These are phyloP conservation scores for Gastrophysa polygoni DNA, from an alignment of 2,888 invertebrate genomes.

Conservation along the genomic window DNA sequence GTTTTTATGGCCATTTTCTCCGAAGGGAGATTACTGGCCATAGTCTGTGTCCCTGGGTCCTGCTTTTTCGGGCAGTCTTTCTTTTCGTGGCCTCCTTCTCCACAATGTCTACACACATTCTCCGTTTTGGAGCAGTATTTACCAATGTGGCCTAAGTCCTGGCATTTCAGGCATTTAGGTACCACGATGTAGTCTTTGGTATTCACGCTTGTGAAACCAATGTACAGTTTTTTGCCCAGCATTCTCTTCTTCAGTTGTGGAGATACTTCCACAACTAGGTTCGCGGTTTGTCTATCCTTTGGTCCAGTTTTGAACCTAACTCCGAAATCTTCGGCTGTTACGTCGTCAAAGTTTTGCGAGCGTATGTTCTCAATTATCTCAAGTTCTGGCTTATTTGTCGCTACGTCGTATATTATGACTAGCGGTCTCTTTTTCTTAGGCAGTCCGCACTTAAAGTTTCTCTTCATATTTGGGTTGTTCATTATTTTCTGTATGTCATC, in stretches of 20 bases:
- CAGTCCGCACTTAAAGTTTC: no score
- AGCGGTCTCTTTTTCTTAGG: no score
- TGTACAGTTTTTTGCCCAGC: background rate
- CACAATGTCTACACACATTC: no score
- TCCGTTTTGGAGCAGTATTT: no score
- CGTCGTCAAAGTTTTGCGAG: constrained; percentile 9
- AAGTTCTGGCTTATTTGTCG: constrained; percentile 1
- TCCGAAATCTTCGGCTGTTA: background rate
- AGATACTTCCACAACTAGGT: constrained; percentile 17
- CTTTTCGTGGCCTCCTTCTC: background rate
- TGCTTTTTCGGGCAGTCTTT: constrained; percentile 5
- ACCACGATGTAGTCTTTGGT: constrained; percentile 15
- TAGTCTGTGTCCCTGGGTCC: background rate
- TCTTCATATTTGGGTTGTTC: background rate
- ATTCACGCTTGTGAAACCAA: no score
- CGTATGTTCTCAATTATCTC: constrained; percentile 4
- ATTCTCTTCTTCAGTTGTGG: no score
- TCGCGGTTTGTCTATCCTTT: background rate
- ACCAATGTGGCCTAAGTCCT: no score
- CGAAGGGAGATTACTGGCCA: no score
- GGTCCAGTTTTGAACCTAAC: constrained; percentile 15
- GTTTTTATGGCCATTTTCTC: background rate
- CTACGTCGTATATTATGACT: background rate
- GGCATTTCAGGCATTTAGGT: constrained; percentile 4
- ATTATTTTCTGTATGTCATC: background rate